phyloP scores from a whole-genome alignment of 2,888 invertebrate genomes.

The Aethes cnicana region DNA sequence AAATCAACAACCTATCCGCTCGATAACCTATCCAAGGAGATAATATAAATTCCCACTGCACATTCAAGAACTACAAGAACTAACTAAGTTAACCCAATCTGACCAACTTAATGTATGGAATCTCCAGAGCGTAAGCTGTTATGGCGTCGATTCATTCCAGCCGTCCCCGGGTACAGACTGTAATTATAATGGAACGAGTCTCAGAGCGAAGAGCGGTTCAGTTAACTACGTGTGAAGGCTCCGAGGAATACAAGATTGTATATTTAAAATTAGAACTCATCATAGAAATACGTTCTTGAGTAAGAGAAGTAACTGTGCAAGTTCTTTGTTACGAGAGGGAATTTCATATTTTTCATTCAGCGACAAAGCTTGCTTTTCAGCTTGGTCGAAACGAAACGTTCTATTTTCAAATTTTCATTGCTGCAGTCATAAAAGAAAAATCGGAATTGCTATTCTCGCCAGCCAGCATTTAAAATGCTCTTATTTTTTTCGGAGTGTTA shows the following conservation, averaged over 20 bases:
- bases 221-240: not conserved
- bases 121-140: constrained; percentile 3
- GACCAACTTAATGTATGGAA: constrained; percentile 4
- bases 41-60: constrained; percentile 2
- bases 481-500: constrained; percentile 23
- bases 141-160: constrained; percentile 16
- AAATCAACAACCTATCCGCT: too few species aligned
- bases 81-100: not conserved
- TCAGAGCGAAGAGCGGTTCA: not conserved
- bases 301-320: too few species aligned
- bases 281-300: too few species aligned
- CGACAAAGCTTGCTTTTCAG: too few species aligned
- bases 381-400: too few species aligned
- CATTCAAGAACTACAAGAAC: not conserved
- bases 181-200: constrained; percentile 23
- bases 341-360: too few species aligned
- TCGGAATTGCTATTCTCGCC: not conserved
- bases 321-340: too few species aligned
- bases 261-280: too few species aligned
- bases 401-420: too few species aligned
- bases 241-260: not conserved
- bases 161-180: constrained; percentile 10
- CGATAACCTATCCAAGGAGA: too few species aligned
- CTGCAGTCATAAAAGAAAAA: not conserved
- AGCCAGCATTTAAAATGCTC: constrained; percentile 17